phyloP scores from a whole-genome alignment of 2,797 vertebrate genomes.

The Darevskia mixta region DNA sequence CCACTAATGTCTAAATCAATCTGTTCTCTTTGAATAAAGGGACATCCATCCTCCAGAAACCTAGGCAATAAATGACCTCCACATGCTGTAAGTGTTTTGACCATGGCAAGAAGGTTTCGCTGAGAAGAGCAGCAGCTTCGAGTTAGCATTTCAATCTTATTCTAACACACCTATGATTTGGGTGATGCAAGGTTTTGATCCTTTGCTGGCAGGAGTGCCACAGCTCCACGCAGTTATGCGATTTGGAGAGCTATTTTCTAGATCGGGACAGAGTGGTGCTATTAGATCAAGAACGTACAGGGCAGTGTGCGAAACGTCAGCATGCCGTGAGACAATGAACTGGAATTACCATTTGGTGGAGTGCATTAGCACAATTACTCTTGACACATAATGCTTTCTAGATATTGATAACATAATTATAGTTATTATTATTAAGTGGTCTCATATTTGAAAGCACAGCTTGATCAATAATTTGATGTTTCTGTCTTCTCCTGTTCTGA shows the following conservation, averaged over 20 bases:
- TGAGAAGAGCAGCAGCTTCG: not conserved
- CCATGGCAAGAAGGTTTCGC: not conserved
- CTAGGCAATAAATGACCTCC: not conserved
- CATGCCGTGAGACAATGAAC: conserved; percentile 15
- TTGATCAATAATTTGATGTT: conserved; percentile 39
- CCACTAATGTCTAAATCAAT: not conserved
- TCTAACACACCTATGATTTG: not conserved
- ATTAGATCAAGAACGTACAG: not conserved
- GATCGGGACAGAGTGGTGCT: not conserved
- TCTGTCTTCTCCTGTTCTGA: conserved; percentile 10
- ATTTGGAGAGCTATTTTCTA: not conserved
- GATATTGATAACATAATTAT: conserved; percentile 43
- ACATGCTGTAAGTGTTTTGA: not conserved
- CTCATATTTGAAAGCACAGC: conserved; percentile 41
- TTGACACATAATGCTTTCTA: conserved; percentile 25
- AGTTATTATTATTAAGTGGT: conserved; percentile 28
- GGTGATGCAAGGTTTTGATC: not conserved
- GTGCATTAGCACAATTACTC: conserved; percentile 26
- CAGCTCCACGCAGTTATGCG: not conserved
- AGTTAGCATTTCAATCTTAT: not conserved
- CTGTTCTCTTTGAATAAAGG: not conserved
- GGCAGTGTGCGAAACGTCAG: conserved; percentile 2
- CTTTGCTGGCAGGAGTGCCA: not conserved
- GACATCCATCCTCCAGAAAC: not conserved
- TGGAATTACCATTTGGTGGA: conserved; percentile 5